A percentile compares a stretch with the other conserved stretches of the same genome.
These are phyloP conservation scores for Drosophila ezoana DNA, from an alignment of 2,888 invertebrate genomes.

Conservation along the genomic window DNA sequence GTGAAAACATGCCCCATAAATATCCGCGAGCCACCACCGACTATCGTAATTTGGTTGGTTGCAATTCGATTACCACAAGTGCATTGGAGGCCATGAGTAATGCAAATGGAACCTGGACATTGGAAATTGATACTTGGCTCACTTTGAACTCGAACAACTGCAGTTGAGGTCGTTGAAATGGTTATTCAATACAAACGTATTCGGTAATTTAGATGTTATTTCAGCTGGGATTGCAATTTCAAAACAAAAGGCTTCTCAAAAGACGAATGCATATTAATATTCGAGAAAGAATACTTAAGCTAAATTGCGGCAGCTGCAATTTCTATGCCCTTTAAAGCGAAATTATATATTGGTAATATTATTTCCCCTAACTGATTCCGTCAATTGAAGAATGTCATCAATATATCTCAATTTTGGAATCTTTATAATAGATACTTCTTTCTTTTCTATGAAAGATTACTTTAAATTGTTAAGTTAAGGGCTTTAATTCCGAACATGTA, in stretches of 20 bases:
- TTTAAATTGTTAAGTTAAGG: no score
- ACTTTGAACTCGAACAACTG: constrained; percentile 41
- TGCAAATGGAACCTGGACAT: constrained; percentile 53
- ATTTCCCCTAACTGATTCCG: no score
- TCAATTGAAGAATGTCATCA: no score
- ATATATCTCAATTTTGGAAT: no score
- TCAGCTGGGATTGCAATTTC: constrained; percentile 18
- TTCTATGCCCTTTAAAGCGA: no score
- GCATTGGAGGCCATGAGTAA: constrained; percentile 57
- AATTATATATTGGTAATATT: no score
- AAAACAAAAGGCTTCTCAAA: constrained; percentile 23
- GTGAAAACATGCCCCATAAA: constrained; percentile 52
- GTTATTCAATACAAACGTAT: constrained; percentile 20
- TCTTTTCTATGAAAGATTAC: no score
- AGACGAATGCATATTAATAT: not conserved
- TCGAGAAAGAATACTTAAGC: no score
- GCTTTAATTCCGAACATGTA: no score
- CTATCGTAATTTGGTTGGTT: constrained; percentile 39
- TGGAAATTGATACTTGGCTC: constrained; percentile 54
- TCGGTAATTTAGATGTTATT: constrained; percentile 32
- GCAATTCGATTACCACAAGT: constrained; percentile 44
- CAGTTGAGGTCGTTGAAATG: constrained; percentile 19
- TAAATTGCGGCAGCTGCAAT: no score
- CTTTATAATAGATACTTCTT: no score
- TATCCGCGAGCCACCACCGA: constrained; percentile 30